Base-by-base conservation (phyloP, 1,140 invertebrate genomes). In the Charaxes varanes region DNA sequence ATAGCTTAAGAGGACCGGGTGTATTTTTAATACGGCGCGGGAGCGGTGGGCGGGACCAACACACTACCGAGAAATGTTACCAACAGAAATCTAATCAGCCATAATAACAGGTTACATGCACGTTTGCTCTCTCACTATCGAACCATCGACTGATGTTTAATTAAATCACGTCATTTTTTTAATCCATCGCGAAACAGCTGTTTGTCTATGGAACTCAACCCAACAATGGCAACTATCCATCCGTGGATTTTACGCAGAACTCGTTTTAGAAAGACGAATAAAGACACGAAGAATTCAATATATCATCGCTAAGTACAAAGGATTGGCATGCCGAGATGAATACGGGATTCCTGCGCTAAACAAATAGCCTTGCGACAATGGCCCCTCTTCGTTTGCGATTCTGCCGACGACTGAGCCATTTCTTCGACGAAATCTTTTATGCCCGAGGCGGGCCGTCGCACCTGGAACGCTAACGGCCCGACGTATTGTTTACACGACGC, bases 71-170 rank as follows among this genome's bases (percentile, higher is more conserved):
- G 78, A 82, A 82, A 74, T 72, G 70, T 78, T 73, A 77, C 78
- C 65, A 79, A 82, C 78, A 78, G 73, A 80, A 80, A 82, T 78
- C 76, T 80, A 82, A 82, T 82, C 78, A 82, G 80, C 43, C 63
- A 66, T 82, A 82, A 82, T 82, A 82, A 80, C 78, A 82, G 78
- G 78, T 82, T 82, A 80, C 63, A 65, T 58, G 65, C 46, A 64
- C 70, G 70, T 77, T 77, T 77, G 66, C 64, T 68, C 71, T 67
- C 59, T 67, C 69, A 69, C 59, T 66, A 73, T 69, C 62, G 54
- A 65, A 65, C 71, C 57, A 65, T 61, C 64, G 53, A 47, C 60
- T 70, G 70, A 80, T 77, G 62, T 70, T 82, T 80, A 80, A 82
- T 82, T 82, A 82, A 82, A 81, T 81, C 73, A 78, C 63, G 68